Conservation (phyloP, 2,113 vertebrate species). For the Andinoacara biseriatus region DNA sequence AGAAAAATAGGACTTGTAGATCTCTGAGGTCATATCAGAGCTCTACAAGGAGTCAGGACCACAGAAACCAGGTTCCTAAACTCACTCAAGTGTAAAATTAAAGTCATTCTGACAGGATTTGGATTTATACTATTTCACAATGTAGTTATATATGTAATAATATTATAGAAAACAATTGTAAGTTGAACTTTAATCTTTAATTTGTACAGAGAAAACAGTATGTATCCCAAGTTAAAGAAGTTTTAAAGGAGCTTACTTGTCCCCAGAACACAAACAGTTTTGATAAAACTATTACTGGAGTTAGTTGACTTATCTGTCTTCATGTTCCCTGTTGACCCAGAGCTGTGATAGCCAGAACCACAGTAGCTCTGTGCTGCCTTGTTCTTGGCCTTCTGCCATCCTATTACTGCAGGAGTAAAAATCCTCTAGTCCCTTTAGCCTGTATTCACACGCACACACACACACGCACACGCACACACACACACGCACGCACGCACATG, state of each 20-base stretch:
- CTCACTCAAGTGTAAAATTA: no score
- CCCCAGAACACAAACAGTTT: neutral
- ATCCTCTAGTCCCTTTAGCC: constrained; percentile 41
- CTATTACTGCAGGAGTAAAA: constrained; percentile 61
- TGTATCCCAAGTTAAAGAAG: neutral
- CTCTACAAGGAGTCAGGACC: neutral
- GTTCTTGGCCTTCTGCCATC: constrained; percentile 50
- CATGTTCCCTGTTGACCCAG: constrained; percentile 24
- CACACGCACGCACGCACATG: neutral
- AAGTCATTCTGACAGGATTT: no score
- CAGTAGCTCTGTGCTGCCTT: constrained; percentile 22
- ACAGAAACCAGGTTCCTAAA: neutral
- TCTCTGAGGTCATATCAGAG: neutral
- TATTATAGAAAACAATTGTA: neutral
- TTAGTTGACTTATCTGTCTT: constrained; percentile 12
- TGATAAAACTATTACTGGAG: constrained; percentile 11
- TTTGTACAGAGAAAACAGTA: neutral
- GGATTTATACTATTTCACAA: neutral
- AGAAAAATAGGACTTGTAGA: neutral
- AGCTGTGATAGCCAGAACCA: constrained; percentile 17
- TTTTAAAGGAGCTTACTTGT: neutral
- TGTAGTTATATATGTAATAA: neutral
- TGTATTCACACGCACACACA: neutral
- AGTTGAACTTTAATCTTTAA: neutral
- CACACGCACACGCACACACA: neutral